These are phyloP conservation scores for Sprattus sprattus DNA, from an alignment of 2,113 vertebrate species.

Conservation along the genomic window DNA sequence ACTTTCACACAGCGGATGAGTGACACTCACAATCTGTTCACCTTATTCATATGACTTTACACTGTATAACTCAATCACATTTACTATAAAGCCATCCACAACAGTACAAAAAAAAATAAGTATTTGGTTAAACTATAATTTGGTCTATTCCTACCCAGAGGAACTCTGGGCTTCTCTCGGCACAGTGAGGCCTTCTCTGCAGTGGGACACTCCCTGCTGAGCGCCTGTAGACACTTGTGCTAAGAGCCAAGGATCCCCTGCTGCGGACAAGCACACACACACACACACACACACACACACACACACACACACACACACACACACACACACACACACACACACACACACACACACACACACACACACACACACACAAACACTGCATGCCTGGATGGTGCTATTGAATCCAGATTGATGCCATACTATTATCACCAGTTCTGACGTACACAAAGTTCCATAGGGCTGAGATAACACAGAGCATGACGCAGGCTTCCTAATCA, in stretches of 20 bases:
- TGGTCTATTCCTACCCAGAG: neutral
- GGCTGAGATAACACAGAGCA: neutral
- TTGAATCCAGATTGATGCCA: conserved; percentile 15
- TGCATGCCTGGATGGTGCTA: neutral
- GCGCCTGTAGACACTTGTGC: neutral
- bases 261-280: neutral
- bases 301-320: neutral
- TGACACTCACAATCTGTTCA: neutral
- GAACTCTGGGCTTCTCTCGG: neutral
- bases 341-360: conserved; percentile 19
- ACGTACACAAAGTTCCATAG: neutral
- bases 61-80: neutral
- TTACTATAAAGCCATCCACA: neutral
- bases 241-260: neutral
- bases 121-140: neutral
- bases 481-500: conserved; percentile 11
- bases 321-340: neutral
- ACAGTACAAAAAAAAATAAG: neutral
- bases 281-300: conserved; percentile 8
- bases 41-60: neutral
- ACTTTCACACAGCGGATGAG: neutral
- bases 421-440: conserved; percentile 5
- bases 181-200: neutral
- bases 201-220: neutral
- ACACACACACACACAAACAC: neutral